A percentile compares a stretch with the other conserved stretches of the same genome.
Conservation (phyloP, 2,113 vertebrate genomes). For the Apistogramma diplotaenia region DNA sequence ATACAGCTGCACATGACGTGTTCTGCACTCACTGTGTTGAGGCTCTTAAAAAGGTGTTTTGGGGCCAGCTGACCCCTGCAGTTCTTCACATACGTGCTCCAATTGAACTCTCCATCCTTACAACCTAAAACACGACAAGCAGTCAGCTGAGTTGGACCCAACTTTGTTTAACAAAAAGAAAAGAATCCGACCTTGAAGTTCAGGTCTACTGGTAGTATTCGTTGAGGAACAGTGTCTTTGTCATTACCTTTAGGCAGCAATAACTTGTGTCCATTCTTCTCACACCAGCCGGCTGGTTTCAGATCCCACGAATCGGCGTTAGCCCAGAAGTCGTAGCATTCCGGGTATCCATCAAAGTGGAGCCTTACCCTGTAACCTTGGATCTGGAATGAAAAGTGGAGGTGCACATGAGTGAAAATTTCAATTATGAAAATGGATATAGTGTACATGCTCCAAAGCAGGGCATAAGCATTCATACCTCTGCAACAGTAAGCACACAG, state of each 20-base stretch:
- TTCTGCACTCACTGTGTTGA: slow-evolving; percentile 80
- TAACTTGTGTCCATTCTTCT: slow-evolving; percentile 87
- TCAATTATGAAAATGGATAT: not conserved
- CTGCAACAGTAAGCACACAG: slow-evolving; percentile 91
- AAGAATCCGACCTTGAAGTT: not conserved
- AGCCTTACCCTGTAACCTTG: slow-evolving; percentile 86
- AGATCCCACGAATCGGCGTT: slow-evolving; percentile 89
- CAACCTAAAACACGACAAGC: slow-evolving; percentile 75
- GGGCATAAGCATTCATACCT: slow-evolving; percentile 75
- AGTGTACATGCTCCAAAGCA: not conserved
- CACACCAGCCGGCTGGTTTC: slow-evolving; percentile 90
- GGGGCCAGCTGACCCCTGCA: slow-evolving; percentile 88
- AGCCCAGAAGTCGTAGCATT: slow-evolving; percentile 91
- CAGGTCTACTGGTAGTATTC: not conserved
- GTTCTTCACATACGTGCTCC: slow-evolving; percentile 88
- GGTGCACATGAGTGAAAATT: not conserved
- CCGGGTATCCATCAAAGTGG: slow-evolving; percentile 90
- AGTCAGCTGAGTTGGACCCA: not conserved
- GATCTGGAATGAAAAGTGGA: slow-evolving; percentile 65
- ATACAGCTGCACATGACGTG: not conserved
- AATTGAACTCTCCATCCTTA: slow-evolving; percentile 89
- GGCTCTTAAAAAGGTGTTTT: slow-evolving; percentile 88
- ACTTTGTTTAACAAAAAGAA: not conserved
- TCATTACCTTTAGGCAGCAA: slow-evolving; percentile 86
- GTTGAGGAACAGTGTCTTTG: not conserved